These are phyloP conservation scores for Acromyrmex charruanus DNA, from an alignment of 1,140 invertebrate genomes.

Conservation along the genomic window DNA sequence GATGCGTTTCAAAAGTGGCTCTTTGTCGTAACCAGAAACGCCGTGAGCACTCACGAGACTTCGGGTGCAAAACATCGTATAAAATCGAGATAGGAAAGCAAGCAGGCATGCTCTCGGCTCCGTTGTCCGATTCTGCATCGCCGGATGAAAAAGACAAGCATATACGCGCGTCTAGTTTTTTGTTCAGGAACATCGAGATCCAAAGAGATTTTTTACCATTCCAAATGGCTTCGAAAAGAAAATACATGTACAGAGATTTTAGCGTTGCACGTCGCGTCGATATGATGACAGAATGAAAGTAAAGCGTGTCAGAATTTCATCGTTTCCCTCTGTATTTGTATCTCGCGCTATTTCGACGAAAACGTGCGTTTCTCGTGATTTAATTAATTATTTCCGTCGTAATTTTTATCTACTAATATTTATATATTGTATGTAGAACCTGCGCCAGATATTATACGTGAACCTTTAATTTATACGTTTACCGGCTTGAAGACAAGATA, in stretches of 20 bases:
- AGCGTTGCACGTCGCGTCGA: neutral
- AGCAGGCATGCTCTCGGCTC: slow-evolving; percentile 10
- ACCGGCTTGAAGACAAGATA: neutral
- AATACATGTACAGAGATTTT: neutral
- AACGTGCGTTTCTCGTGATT: neutral
- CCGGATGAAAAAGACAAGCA: neutral
- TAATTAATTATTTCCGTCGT: neutral
- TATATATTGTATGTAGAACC: no score
- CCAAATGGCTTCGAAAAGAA: neutral
- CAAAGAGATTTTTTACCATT: neutral
- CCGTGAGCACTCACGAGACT: neutral
- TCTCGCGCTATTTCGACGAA: neutral
- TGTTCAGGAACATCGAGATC: neutral
- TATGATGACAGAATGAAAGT: neutral
- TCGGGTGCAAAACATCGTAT: slow-evolving; percentile 25
- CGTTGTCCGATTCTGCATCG: slow-evolving; percentile 1
- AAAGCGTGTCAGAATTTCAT: neutral
- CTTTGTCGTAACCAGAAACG: slow-evolving; percentile 60
- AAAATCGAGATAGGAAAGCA: slow-evolving; percentile 28
- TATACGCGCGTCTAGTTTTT: neutral
- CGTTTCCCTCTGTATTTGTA: neutral
- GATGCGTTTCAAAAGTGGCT: slow-evolving; percentile 63
- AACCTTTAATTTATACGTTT: neutral
- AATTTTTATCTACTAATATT: neutral
- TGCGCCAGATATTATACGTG: no score